These are phyloP conservation scores for Cyanistes caeruleus DNA, from an alignment of 2,113 vertebrate genomes.

Conservation along the genomic window DNA sequence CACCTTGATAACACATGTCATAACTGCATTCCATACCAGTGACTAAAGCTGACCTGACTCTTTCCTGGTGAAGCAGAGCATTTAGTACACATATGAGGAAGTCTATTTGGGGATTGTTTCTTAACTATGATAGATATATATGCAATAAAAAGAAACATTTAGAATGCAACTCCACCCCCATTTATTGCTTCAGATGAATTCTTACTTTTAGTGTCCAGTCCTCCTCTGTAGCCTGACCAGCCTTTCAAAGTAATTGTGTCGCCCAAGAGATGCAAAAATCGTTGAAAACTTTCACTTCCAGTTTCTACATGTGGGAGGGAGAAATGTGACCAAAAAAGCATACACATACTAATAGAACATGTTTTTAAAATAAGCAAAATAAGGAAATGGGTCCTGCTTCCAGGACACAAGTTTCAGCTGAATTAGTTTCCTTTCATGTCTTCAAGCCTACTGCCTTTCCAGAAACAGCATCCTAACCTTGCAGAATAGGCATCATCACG, in stretches of 20 bases:
- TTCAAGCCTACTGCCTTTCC: not conserved
- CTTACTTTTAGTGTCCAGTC: slow-evolving; percentile 98
- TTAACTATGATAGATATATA: not conserved
- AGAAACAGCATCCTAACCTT: not conserved
- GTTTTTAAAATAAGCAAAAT: not conserved
- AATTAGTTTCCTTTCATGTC: not conserved
- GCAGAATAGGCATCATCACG: not conserved
- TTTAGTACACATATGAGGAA: not conserved
- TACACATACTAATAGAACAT: not conserved
- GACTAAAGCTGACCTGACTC: not conserved
- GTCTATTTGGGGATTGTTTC: not conserved
- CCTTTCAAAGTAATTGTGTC: slow-evolving; percentile 91
- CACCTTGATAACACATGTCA: not conserved
- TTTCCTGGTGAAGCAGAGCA: not conserved
- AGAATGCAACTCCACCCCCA: not conserved
- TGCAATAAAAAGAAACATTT: not conserved
- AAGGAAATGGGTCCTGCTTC: not conserved
- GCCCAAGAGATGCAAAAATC: slow-evolving; percentile 90
- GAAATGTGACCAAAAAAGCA: not conserved
- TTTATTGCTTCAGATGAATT: not conserved
- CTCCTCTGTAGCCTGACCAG: slow-evolving; percentile 96
- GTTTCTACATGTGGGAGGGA: slow-evolving; percentile 77
- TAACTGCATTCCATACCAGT: not conserved
- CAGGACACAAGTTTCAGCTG: not conserved
- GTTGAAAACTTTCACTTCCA: slow-evolving; percentile 92